phyloP scores from a whole-genome alignment of 2,797 vertebrate genomes.

The Esox masquinongy region DNA sequence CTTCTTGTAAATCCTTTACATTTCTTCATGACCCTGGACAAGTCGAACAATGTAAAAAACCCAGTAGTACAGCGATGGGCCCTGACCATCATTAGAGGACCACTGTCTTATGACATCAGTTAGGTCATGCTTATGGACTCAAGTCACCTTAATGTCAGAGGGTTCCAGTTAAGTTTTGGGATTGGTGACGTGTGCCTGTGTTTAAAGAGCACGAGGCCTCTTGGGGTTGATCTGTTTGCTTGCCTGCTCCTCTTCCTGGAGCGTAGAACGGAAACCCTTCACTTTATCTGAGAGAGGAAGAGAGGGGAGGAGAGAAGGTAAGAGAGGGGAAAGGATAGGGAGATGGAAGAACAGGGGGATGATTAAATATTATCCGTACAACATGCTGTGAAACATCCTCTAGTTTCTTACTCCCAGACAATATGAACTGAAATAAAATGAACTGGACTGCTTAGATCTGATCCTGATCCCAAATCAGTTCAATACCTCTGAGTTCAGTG shows the following conservation, averaged over 20 bases:
- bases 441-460: constrained; percentile 67
- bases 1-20: not conserved
- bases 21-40: not conserved
- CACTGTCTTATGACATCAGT: not conserved
- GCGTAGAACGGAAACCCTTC: constrained; percentile 93
- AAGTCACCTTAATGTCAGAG: not conserved
- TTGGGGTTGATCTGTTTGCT: constrained; percentile 99
- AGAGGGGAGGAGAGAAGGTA: constrained; percentile 25
- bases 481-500: constrained; percentile 89
- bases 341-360: no score
- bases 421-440: not conserved
- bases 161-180: not conserved
- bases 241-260: constrained; percentile 98
- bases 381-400: not conserved
- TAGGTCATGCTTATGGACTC: not conserved
- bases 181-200: constrained; percentile 22
- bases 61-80: no score
- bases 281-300: constrained; percentile 88
- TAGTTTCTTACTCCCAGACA: not conserved
- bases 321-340: no score
- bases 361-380: no score
- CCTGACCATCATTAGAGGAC: not conserved
- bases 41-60: not conserved
- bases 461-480: constrained; percentile 94
- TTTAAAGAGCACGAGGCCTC: constrained; percentile 83